Evolutionary conservation across 2,888 invertebrate genomes (phyloP), one percentile per base, ranked within the genome.

Genomic region (Boloria selene): DNA sequence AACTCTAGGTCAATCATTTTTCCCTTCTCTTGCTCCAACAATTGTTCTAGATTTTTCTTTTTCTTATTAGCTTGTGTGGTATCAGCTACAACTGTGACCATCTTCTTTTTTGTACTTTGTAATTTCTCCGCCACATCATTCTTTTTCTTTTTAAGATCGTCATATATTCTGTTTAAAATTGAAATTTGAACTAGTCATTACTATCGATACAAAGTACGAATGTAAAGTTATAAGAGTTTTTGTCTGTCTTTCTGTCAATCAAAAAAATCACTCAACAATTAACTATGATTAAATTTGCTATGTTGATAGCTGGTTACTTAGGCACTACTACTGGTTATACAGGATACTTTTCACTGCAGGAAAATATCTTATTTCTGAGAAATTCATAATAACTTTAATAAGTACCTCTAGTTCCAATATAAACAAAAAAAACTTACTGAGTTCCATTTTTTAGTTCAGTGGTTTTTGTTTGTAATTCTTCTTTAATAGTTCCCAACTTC

Each of bases 31-130:
- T 94, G 93, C 65, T 93, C 94, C 1, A 97, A 82, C 16, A 94
- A 91, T 56, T 94, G 93, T 69, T 95, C 95, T 38, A 96, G 93
- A 77, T 96, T 95, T 80, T 97, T 97, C 70, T 95, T 93, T 72
- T 95, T 95, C 74, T 95, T 95, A 75, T 95, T 97, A 0, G 93
- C 92, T 71, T 95, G 94, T 0, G 94, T 92, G 79, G 95, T 93
- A 61, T 95, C 95, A 0, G 95, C 95, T 76, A 94, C 94, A 0
- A 94, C 84, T 26, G 94, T 90, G 0, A 95, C 94, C 69, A 95
- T 94, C 78, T 94, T 94, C 68, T 93, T 94, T 75, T 95, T 95
- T 52, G 94, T 93, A 2, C 86, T 90, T 66, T 95, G 94, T 61
- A 95, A 93, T 55, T 94, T 93, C 72, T 94, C 94, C 7, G 93